Conservation (phyloP, 2,113 vertebrate species). For the Suncus etruscus region DNA sequence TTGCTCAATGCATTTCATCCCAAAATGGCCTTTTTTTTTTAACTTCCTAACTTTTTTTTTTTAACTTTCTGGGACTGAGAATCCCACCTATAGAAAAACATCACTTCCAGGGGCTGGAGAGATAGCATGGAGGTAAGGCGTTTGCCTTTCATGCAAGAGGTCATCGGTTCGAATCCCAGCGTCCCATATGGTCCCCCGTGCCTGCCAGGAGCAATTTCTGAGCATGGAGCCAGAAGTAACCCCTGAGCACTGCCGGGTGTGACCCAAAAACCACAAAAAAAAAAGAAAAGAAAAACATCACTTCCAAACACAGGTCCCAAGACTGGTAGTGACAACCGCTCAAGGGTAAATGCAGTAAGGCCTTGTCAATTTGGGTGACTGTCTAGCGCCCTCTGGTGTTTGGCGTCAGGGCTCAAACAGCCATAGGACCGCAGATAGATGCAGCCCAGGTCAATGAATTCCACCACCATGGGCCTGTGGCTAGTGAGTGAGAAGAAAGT, state of each 20-base stretch:
- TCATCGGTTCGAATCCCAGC: too few relatives aligned
- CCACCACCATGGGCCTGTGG: background rate
- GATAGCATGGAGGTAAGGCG: too few relatives aligned
- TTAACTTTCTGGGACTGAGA: background rate
- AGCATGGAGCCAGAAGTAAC: too few relatives aligned
- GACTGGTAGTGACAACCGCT: background rate
- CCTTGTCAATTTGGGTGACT: background rate
- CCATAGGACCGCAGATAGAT: background rate
- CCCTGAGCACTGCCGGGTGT: too few relatives aligned
- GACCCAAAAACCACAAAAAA: too few relatives aligned
- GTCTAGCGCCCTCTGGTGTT: slow-evolving; percentile 65
- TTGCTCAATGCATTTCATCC: background rate
- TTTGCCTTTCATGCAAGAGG: too few relatives aligned
- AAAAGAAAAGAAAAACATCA: background rate
- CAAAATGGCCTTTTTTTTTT: background rate
- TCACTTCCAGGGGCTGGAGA: too few relatives aligned
- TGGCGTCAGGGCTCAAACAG: background rate
- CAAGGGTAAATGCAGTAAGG: background rate
- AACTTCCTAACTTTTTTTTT: background rate
- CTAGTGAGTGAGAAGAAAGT: background rate
- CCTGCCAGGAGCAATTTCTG: too few relatives aligned
- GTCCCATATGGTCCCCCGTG: too few relatives aligned
- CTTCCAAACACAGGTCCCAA: background rate
- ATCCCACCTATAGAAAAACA: background rate
- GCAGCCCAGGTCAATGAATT: too few relatives aligned